phyloP scores from a whole-genome alignment of 1,140 invertebrate genomes.

The Scaptomyza hsui region DNA sequence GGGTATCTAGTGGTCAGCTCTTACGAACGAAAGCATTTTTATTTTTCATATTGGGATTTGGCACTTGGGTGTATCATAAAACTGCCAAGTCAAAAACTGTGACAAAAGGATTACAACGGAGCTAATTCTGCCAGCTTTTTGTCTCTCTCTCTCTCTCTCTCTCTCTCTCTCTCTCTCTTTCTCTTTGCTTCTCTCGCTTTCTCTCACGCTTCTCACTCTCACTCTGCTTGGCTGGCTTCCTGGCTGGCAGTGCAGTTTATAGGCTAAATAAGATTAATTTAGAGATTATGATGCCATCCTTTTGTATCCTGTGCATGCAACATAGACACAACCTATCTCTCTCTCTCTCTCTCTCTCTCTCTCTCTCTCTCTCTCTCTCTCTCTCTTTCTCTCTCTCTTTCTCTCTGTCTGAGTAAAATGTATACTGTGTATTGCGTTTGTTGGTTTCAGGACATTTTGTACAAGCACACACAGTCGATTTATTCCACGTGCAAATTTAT shows the following conservation, averaged over 20 bases:
- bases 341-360: neutral
- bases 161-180: neutral
- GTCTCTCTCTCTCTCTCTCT: neutral
- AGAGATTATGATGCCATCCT: constrained; percentile 52
- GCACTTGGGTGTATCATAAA: constrained; percentile 22
- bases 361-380: neutral
- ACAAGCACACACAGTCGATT: constrained; percentile 52
- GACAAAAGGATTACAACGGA: constrained; percentile 76
- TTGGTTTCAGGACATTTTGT: constrained; percentile 41
- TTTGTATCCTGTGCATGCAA: constrained; percentile 1
- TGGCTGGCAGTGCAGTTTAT: constrained; percentile 55
- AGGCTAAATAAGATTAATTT: constrained; percentile 75
- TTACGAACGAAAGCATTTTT: neutral
- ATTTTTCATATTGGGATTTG: neutral
- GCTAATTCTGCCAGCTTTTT: constrained; percentile 48
- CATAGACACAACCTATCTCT: neutral
- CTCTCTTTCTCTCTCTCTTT: constrained; percentile 1
- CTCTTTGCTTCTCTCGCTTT: too few species aligned
- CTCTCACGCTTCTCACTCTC: neutral
- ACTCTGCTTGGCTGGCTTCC: neutral
- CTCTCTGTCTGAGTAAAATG: too few species aligned
- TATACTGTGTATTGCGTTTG: constrained; percentile 12
- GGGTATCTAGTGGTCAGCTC: neutral
- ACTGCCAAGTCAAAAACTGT: constrained; percentile 69
- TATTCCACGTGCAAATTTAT: constrained; percentile 69